Evolutionary conservation across 2,888 invertebrate genomes (phyloP), one percentile per base, ranked within the genome.

Genomic region (Plebejus anna): DNA sequence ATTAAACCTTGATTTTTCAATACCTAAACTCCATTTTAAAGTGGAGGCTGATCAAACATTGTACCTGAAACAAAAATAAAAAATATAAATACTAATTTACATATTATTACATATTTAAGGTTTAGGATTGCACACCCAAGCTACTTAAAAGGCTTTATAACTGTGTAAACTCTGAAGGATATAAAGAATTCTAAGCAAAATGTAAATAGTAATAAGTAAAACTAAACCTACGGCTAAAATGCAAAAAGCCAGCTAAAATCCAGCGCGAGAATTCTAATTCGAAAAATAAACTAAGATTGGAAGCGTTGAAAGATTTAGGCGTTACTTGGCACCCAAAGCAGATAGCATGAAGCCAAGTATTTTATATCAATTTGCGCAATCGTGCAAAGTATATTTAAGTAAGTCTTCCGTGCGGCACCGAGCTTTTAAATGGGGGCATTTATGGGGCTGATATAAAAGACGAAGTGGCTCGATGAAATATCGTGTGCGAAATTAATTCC

Each of bases 291-390:
- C 51, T 32, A 9, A 73, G 22, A 66, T 66, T 66, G 32, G 66
- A 73, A 32, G 55, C 51, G 51, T 73, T 16, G 47, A 55, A 73
- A 71, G 71, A 42, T 72, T 42, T 47, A 72, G 47, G 47, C 47
- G 55, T 81, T 81, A 82, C 82, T 82, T 82, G 80, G 79, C 80
- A 83, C 80, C 80, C 80, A 80, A 83, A 83, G 83, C 82, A 82
- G 86, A 88, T 87, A 89, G 87, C 87, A 86, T 87, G 87, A 87
- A 87, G 87, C 87, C 87, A 88, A 89, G 88, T 88, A 90, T 90
- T 90, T 90, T 90, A 91, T 91, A 90, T 91, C 92, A 91, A 91
- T 91, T 91, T 91, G 88, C 87, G 88, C 89, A 89, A 86, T 86
- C 91, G 90, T 91, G 91, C 90, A 83, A 88, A 89, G 91, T 90